These are phyloP conservation scores for Clarias pachynema DNA, from an alignment of 2,797 vertebrate genomes.

Conservation along the genomic window DNA sequence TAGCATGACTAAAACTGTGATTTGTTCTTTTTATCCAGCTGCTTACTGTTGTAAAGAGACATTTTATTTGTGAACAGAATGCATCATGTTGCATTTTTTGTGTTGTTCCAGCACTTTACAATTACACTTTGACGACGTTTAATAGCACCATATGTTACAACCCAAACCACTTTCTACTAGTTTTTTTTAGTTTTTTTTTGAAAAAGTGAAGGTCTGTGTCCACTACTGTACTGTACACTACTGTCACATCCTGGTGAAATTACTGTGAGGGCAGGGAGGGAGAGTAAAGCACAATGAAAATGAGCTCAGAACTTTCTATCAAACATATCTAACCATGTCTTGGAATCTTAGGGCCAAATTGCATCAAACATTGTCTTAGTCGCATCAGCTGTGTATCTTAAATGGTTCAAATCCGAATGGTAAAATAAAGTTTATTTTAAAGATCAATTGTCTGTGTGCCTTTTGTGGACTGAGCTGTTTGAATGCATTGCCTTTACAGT, in stretches of 20 bases:
- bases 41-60: slow-evolving; percentile 54
- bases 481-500: not conserved
- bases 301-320: slow-evolving; percentile 68
- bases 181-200: not conserved
- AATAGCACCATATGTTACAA: slow-evolving; percentile 53
- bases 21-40: slow-evolving; percentile 51
- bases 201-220: slow-evolving; percentile 53
- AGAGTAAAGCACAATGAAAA: slow-evolving; percentile 70
- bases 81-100: slow-evolving; percentile 59
- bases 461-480: slow-evolving; percentile 3
- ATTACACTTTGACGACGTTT: slow-evolving; percentile 57
- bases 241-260: slow-evolving; percentile 52
- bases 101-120: slow-evolving; percentile 72
- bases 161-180: slow-evolving; percentile 37
- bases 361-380: slow-evolving; percentile 79
- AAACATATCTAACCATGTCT: slow-evolving; percentile 76
- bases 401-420: slow-evolving; percentile 82
- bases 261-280: slow-evolving; percentile 57
- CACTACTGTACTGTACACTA: slow-evolving; percentile 50
- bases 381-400: slow-evolving; percentile 81
- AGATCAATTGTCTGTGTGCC: slow-evolving; percentile 66
- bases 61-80: slow-evolving; percentile 59
- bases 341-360: slow-evolving; percentile 80
- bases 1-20: slow-evolving; percentile 68
- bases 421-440: slow-evolving; percentile 88